A percentile compares a stretch with the other conserved stretches of the same genome.
phyloP scores from a whole-genome alignment of 2,113 vertebrate genomes.

The Pelecanoides urinatrix region DNA sequence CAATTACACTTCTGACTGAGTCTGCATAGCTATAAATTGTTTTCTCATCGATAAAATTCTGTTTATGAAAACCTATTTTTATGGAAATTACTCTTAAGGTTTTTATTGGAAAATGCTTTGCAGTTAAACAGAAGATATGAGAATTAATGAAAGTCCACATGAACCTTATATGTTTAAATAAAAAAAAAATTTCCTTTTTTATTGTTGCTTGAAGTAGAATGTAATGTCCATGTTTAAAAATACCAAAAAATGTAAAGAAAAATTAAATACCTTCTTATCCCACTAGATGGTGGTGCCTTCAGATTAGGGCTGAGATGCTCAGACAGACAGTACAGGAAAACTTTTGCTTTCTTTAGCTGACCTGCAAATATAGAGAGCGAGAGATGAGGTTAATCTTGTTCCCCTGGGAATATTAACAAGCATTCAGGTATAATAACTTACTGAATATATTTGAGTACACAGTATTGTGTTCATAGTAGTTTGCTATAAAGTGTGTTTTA shows the following conservation, averaged over 20 bases:
- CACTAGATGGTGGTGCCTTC: slow-evolving; percentile 69
- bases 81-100: background rate
- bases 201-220: background rate
- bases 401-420: background rate
- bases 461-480: background rate
- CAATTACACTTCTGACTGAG: background rate
- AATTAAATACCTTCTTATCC: slow-evolving; percentile 53
- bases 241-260: background rate
- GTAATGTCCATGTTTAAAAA: background rate
- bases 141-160: background rate
- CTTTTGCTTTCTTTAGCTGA: slow-evolving; percentile 12
- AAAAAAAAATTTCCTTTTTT: background rate
- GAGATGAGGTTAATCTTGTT: background rate
- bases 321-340: background rate
- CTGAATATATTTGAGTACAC: background rate
- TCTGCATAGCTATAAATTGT: background rate
- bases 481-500: background rate
- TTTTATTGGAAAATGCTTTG: slow-evolving; percentile 23
- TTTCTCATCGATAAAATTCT: slow-evolving; percentile 36
- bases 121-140: background rate
- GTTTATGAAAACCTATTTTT: slow-evolving; percentile 22
- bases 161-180: background rate
- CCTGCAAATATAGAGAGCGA: background rate
- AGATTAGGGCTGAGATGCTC: slow-evolving; percentile 33
- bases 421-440: background rate